Conservation (phyloP, 2,113 vertebrate genomes). For the Colius striatus region DNA sequence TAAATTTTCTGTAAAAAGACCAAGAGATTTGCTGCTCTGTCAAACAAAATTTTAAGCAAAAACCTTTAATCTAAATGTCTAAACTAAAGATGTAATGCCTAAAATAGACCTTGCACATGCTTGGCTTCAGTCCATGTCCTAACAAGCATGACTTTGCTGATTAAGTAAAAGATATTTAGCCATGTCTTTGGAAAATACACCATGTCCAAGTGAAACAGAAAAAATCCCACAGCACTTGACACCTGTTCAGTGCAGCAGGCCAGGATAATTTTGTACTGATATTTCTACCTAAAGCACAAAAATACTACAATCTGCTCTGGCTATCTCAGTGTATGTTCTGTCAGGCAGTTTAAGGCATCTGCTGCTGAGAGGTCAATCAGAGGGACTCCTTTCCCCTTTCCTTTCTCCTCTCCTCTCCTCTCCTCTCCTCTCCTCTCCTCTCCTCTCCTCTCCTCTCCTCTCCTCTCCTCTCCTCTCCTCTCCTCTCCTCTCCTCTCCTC, state of each 20-base stretch:
- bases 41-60: not conserved
- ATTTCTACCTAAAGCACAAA: not conserved
- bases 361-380: not conserved
- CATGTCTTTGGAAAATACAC: not conserved
- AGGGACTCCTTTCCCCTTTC: not conserved
- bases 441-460: too few relatives aligned
- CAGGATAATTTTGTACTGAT: not conserved
- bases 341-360: not conserved
- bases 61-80: not conserved
- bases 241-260: not conserved
- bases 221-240: accelerated
- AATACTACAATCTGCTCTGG: not conserved
- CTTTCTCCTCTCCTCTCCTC: too few relatives aligned
- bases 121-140: not conserved
- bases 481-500: too few relatives aligned
- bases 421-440: too few relatives aligned
- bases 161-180: not conserved
- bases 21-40: not conserved
- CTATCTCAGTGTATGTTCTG: not conserved
- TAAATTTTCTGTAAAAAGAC: not conserved
- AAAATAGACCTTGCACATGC: not conserved
- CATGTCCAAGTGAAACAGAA: not conserved
- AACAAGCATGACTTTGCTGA: not conserved
- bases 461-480: too few relatives aligned
- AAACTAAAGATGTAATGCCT: not conserved